Evolutionary conservation across 92 coral and sea anemone genomes (phyloP).

Genomic region (Siderastrea radians): DNA sequence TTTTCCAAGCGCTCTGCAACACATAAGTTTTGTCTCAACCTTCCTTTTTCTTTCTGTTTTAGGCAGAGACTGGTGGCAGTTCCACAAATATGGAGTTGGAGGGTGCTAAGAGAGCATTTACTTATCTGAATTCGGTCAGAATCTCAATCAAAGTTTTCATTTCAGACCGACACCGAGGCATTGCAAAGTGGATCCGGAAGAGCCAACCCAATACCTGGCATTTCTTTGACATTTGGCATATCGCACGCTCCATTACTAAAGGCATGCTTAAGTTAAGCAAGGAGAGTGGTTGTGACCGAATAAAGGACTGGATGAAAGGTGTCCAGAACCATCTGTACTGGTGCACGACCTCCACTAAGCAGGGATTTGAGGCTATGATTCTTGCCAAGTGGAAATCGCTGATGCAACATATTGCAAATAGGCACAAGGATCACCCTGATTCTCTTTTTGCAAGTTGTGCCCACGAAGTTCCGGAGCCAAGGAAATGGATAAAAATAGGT

Average conservation of each 20-base stretch:
- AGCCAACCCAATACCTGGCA: constrained; percentile 12
- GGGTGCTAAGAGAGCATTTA: constrained; percentile 44
- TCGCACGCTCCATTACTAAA: constrained; percentile 32
- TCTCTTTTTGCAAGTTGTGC: too few species aligned
- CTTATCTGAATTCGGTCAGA: constrained; percentile 22
- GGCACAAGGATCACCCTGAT: too few species aligned
- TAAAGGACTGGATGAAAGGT: constrained; percentile 36
- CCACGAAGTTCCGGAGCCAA: too few species aligned
- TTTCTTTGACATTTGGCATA: constrained; percentile 31
- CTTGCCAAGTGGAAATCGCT: too few species aligned
- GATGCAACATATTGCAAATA: too few species aligned
- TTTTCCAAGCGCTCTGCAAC: background rate
- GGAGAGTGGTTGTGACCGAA: constrained; percentile 26
- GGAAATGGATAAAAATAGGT: too few species aligned
- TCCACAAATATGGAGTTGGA: constrained; percentile 48
- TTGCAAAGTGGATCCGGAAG: constrained; percentile 60
- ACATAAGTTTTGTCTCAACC: background rate
- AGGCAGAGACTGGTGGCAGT: constrained; percentile 43
- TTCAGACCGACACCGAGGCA: constrained; percentile 52
- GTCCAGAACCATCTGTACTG: too few species aligned
- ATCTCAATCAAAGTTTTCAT: constrained; percentile 16
- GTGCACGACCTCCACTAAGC: too few species aligned
- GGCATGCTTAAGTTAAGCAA: too few species aligned
- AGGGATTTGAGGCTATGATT: too few species aligned
- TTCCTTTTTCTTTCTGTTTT: too few species aligned